phyloP scores from a whole-genome alignment of 2,888 invertebrate genomes.

The Uloborus plumipes region DNA sequence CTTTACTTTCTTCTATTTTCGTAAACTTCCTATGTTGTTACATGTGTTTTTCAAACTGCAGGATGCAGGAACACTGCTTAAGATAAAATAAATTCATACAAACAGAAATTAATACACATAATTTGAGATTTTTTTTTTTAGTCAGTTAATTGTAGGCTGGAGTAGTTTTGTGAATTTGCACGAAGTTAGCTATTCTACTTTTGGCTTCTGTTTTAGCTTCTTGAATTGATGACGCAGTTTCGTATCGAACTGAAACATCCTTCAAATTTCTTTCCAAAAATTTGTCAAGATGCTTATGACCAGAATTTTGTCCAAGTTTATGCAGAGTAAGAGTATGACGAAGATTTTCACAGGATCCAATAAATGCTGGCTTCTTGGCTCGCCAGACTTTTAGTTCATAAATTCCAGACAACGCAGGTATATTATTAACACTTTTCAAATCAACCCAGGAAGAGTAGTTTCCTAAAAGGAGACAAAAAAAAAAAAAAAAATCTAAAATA shows the following conservation, averaged over 20 bases:
- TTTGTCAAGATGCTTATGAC: conserved; percentile 52
- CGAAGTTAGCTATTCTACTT: conserved; percentile 20
- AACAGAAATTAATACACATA: no score
- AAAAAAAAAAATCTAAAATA: background rate
- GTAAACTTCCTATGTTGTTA: no score
- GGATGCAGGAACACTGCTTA: no score
- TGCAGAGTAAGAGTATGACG: conserved; percentile 45
- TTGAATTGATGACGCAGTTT: conserved; percentile 1
- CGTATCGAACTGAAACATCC: conserved; percentile 38
- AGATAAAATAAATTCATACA: no score
- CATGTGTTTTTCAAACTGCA: no score
- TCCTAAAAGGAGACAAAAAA: conserved; percentile 3
- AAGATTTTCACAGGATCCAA: conserved; percentile 36
- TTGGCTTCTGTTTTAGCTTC: conserved; percentile 36
- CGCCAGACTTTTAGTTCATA: conserved; percentile 50
- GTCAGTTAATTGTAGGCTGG: conserved; percentile 39
- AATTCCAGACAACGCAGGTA: conserved; percentile 27
- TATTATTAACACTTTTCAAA: conserved; percentile 17
- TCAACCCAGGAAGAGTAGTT: conserved; percentile 37
- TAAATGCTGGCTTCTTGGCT: conserved; percentile 50
- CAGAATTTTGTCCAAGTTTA: conserved; percentile 25
- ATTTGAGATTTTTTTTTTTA: no score
- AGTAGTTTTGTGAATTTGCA: conserved; percentile 22
- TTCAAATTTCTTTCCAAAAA: conserved; percentile 38
- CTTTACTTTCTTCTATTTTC: no score